These are phyloP conservation scores for Rhopalosiphum nymphaeae DNA, from an alignment of 2,888 invertebrate genomes.

Conservation along the genomic window DNA sequence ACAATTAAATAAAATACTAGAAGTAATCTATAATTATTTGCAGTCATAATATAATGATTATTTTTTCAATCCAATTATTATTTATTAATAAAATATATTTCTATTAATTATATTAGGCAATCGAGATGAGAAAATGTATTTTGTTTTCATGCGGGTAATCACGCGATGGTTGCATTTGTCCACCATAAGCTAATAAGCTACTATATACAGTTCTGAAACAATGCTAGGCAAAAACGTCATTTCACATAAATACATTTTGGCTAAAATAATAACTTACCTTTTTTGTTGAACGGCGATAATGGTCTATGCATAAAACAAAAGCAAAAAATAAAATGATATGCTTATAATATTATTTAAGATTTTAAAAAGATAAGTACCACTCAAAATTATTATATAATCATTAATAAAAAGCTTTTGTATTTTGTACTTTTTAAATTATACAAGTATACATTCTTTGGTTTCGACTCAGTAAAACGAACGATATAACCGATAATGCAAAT, in stretches of 20 bases:
- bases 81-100: no score
- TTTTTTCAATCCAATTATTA: no score
- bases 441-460: neutral
- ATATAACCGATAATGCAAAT: neutral
- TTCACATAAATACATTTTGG: neutral
- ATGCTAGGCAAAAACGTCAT: neutral
- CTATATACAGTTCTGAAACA: neutral
- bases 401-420: neutral
- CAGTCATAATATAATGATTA: neutral
- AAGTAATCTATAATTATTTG: neutral
- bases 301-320: neutral
- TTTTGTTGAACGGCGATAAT: neutral
- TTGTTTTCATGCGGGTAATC: neutral
- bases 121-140: neutral
- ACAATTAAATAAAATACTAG: neutral
- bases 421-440: neutral
- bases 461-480: neutral
- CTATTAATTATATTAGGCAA: neutral
- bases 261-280: neutral
- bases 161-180: neutral
- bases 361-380: neutral
- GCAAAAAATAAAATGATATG: neutral
- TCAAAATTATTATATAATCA: neutral
- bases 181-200: neutral
- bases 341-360: neutral